phyloP scores from a whole-genome alignment of 2,113 vertebrate species.

The Osmerus mordax region DNA sequence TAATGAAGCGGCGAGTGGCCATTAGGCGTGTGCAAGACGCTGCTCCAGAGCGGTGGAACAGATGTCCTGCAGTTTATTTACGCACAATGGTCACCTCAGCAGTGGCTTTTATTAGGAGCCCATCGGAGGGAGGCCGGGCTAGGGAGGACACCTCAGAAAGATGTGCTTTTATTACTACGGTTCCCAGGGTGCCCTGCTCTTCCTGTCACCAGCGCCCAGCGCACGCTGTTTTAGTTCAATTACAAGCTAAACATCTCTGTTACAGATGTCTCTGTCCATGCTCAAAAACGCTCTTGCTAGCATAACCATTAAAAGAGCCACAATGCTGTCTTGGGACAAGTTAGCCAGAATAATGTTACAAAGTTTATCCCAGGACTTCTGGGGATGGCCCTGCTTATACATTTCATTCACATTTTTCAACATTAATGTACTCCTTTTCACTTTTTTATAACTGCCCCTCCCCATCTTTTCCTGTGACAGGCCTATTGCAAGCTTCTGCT shows the following conservation, averaged over 20 bases:
- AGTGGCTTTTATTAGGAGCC: slow-evolving; percentile 93
- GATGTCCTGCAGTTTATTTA: slow-evolving; percentile 96
- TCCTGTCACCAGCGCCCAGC: slow-evolving; percentile 86
- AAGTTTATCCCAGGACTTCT: slow-evolving; percentile 51
- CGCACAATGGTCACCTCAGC: slow-evolving; percentile 86
- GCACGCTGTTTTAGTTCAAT: slow-evolving; percentile 74
- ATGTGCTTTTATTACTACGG: slow-evolving; percentile 90
- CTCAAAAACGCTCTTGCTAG: not conserved
- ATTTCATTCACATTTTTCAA: slow-evolving; percentile 68
- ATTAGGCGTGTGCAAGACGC: slow-evolving; percentile 93
- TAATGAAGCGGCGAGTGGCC: slow-evolving; percentile 92
- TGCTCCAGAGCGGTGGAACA: slow-evolving; percentile 93
- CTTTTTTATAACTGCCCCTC: not conserved
- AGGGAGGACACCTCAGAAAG: slow-evolving; percentile 82
- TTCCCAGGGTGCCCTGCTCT: slow-evolving; percentile 89
- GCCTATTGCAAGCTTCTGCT: slow-evolving; percentile 61
- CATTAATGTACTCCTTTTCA: slow-evolving; percentile 58
- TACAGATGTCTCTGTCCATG: slow-evolving; percentile 68
- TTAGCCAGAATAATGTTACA: slow-evolving; percentile 53
- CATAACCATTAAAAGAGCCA: slow-evolving; percentile 41
- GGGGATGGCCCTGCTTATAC: slow-evolving; percentile 55
- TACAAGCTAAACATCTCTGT: slow-evolving; percentile 66
- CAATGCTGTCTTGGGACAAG: slow-evolving; percentile 38
- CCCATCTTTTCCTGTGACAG: slow-evolving; percentile 60
- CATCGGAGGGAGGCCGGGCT: slow-evolving; percentile 79